Evolutionary conservation across 1,140 invertebrate species (phyloP).

Genomic region (Macrocentrus cingulum): DNA sequence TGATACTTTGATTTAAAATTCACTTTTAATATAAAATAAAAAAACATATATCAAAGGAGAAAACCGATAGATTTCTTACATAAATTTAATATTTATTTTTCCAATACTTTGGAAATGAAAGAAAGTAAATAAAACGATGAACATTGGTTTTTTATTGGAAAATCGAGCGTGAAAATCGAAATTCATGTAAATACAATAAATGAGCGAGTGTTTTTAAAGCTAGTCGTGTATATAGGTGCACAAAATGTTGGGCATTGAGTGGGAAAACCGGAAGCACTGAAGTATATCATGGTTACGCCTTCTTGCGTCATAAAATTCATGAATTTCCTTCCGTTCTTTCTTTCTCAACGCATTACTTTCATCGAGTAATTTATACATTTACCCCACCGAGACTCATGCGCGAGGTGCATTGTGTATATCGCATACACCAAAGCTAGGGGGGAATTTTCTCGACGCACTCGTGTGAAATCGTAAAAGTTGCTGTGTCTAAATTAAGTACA

Average conservation of each 20-base stretch:
- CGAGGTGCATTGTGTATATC: too few relatives aligned
- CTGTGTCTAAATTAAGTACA: slow-evolving; percentile 3
- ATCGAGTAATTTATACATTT: neutral
- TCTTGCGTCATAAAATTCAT: slow-evolving; percentile 30
- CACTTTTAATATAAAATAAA: too few relatives aligned
- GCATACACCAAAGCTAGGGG: too few relatives aligned
- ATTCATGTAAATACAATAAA: neutral
- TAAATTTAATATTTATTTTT: too few relatives aligned
- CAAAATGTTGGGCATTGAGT: neutral
- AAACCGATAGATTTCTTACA: too few relatives aligned
- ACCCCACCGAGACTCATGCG: too few relatives aligned
- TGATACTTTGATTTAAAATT: too few relatives aligned
- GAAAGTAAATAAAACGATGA: neutral
- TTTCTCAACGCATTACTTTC: slow-evolving; percentile 23
- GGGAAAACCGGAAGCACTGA: slow-evolving; percentile 29
- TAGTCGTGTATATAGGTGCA: neutral
- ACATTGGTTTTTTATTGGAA: neutral
- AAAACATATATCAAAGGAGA: too few relatives aligned
- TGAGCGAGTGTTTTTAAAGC: neutral
- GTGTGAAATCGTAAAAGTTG: slow-evolving; percentile 18
- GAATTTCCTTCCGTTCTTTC: slow-evolving; percentile 24
- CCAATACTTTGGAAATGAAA: neutral
- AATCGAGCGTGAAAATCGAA: neutral
- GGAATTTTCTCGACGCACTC: neutral
- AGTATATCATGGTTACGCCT: slow-evolving; percentile 16